These are phyloP conservation scores for Babyrousa celebensis DNA, from an alignment of 2,797 vertebrate genomes.

Conservation along the genomic window DNA sequence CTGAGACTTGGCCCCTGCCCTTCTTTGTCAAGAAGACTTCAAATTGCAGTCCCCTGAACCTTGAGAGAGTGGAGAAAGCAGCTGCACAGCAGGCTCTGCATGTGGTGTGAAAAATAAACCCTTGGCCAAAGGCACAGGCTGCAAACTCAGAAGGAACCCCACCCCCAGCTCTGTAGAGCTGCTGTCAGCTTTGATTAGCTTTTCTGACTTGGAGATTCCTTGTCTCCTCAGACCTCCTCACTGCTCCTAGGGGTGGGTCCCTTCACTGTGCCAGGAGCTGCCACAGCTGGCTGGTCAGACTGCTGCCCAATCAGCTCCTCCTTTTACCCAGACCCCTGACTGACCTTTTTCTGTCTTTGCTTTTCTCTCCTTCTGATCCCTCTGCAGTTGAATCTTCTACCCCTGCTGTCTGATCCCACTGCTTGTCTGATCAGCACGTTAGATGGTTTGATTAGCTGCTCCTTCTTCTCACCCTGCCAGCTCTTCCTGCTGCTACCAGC, in stretches of 20 bases:
- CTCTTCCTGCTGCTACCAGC: conserved; percentile 70
- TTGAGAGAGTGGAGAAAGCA: conserved; percentile 26
- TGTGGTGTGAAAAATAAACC: conserved; percentile 61
- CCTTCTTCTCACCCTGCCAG: conserved; percentile 65
- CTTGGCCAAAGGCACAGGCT: background rate
- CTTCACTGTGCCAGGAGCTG: conserved; percentile 72
- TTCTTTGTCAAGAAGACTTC: conserved; percentile 65
- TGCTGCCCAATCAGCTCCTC: conserved; percentile 43
- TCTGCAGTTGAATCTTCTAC: background rate
- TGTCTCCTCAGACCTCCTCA: background rate
- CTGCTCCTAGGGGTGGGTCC: conserved; percentile 56
- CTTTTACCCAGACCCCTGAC: conserved; percentile 17
- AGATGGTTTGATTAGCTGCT: conserved; percentile 81
- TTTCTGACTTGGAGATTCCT: conserved; percentile 67
- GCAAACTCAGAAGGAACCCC: background rate
- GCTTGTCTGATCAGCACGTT: conserved; percentile 74
- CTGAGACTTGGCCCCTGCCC: background rate
- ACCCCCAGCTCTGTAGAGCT: background rate
- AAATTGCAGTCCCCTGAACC: background rate
- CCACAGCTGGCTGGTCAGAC: conserved; percentile 70
- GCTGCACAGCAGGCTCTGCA: background rate
- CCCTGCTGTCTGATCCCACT: conserved; percentile 64
- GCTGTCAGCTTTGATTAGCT: conserved; percentile 82
- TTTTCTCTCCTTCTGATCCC: background rate
- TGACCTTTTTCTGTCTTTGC: conserved; percentile 79